These are phyloP conservation scores for Tryphoninae sp. DNA, from an alignment of 2,888 invertebrate species.

Conservation along the genomic window DNA sequence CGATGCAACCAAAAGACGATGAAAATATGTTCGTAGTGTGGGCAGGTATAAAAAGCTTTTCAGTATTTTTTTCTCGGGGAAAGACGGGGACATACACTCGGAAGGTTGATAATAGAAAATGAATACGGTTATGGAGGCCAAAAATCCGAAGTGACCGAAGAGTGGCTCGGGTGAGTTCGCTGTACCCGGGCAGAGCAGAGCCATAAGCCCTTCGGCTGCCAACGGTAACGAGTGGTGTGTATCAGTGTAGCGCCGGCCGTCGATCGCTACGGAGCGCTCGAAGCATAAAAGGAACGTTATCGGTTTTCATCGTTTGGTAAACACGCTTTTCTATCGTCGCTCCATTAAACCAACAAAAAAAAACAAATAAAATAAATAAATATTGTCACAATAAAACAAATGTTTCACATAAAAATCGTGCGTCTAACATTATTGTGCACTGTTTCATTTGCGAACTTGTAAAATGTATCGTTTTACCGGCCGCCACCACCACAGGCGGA, in stretches of 20 bases:
- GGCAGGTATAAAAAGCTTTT: no score
- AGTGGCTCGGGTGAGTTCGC: conserved; percentile 52
- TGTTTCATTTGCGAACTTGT: not conserved
- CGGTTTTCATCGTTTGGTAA: conserved; percentile 46
- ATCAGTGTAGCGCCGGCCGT: conserved; percentile 64
- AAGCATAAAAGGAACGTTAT: conserved; percentile 16
- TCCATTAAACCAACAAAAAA: not conserved
- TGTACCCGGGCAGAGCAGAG: conserved; percentile 57
- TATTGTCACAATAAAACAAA: not conserved
- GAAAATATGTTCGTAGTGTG: no score
- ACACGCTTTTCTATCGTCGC: conserved; percentile 32
- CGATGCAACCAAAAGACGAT: no score
- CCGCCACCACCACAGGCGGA: not conserved
- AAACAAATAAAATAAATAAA: no score
- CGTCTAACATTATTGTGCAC: not conserved
- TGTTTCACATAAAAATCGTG: not conserved
- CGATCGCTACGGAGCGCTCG: conserved; percentile 47
- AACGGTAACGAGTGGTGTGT: conserved; percentile 17
- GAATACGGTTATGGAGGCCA: conserved; percentile 8
- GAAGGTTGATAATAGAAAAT: conserved; percentile 13
- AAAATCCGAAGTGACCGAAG: conserved; percentile 29
- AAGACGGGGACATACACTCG: no score
- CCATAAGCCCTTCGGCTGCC: conserved; percentile 8
- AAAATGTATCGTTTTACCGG: conserved; percentile 7
- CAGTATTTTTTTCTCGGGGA: no score